phyloP scores from a whole-genome alignment of 2,888 invertebrate species.

The Dicranocentrus wangi region DNA sequence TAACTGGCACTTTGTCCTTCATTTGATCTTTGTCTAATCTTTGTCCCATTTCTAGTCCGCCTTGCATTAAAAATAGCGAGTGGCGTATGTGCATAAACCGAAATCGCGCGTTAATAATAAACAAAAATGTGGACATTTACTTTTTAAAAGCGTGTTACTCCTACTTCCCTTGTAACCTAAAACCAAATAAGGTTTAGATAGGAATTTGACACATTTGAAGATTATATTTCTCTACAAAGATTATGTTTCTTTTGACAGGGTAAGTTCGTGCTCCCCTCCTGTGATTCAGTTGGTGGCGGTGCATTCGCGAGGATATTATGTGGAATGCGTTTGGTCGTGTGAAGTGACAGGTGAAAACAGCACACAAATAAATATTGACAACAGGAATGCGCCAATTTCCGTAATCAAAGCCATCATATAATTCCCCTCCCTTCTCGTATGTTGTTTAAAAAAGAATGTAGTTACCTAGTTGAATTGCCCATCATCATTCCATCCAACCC shows the following conservation, averaged over 20 bases:
- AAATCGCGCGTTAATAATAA: conserved; percentile 17
- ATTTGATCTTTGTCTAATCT: conserved; percentile 50
- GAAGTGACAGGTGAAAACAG: conserved; percentile 28
- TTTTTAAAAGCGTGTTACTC: conserved; percentile 1
- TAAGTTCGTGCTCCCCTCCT: background rate
- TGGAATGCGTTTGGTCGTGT: background rate
- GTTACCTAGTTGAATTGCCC: conserved; percentile 12
- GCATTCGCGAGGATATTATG: background rate
- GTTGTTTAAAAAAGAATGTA: too few relatives aligned
- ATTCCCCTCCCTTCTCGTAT: conserved; percentile 1
- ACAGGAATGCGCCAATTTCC: background rate
- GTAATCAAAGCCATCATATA: background rate
- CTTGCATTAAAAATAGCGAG: conserved; percentile 27
- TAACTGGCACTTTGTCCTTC: conserved; percentile 62
- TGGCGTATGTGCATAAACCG: background rate
- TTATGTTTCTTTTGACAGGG: background rate
- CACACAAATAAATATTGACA: conserved; percentile 7
- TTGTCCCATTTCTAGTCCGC: conserved; percentile 44
- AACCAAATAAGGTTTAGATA: background rate
- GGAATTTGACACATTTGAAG: conserved; percentile 7
- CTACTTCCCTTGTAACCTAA: background rate
- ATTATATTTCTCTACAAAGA: background rate
- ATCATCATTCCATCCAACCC: background rate
- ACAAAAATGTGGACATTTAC: conserved; percentile 19
- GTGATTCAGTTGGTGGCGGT: background rate